phyloP scores from a whole-genome alignment of 2,797 vertebrate genomes.

The Pseudochirops corinnae region DNA sequence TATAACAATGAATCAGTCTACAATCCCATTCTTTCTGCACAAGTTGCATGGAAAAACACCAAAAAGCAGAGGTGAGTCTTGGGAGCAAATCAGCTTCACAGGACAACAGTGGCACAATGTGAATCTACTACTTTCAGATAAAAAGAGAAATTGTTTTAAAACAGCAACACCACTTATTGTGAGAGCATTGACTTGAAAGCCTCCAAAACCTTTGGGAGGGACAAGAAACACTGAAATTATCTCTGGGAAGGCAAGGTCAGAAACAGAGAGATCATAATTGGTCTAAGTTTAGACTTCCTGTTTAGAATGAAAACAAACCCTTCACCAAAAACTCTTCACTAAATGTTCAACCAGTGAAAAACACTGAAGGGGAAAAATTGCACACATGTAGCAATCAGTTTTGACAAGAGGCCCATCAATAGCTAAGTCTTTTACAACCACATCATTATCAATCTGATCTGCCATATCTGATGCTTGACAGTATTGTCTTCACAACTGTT shows the following conservation, averaged over 20 bases:
- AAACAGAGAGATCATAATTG: neutral
- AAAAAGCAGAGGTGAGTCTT: constrained; percentile 23
- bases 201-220: constrained; percentile 27
- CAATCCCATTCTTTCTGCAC: constrained; percentile 10
- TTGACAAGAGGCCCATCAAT: constrained; percentile 79
- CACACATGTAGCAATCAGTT: constrained; percentile 63
- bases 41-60: constrained; percentile 44
- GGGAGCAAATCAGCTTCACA: neutral
- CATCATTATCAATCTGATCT: constrained; percentile 81
- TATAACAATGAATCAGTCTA: constrained; percentile 9
- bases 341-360: constrained; percentile 68
- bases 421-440: constrained; percentile 68
- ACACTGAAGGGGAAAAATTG: constrained; percentile 51
- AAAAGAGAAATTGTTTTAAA: constrained; percentile 50
- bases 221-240: constrained; percentile 30
- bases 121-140: constrained; percentile 52
- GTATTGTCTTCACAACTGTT: constrained; percentile 72
- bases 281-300: neutral
- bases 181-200: constrained; percentile 66
- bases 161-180: constrained; percentile 51
- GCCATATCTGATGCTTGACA: constrained; percentile 78
- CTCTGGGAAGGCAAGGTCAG: constrained; percentile 22
- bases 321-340: constrained; percentile 69
- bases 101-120: constrained; percentile 29
- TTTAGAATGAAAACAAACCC: constrained; percentile 75